Base-by-base conservation (phyloP, 1,140 invertebrate species). In the Zaprionus ghesquierei region DNA sequence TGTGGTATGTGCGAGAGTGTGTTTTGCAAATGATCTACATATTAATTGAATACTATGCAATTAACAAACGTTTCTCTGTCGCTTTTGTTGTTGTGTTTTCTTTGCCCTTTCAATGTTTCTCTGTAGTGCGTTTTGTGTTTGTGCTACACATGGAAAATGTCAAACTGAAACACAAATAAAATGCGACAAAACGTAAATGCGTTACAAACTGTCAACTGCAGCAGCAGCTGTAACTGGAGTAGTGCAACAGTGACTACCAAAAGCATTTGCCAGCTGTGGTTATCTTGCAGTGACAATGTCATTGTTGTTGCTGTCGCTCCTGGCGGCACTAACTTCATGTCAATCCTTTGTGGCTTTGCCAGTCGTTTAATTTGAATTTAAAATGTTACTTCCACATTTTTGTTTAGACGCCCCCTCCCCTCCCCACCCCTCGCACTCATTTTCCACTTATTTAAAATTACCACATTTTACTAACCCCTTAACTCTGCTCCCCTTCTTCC, bases 381-480 rank as follows among this genome's bases (percentile, higher is more conserved):
- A 89, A 89, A 89, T 89, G 84, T 89, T 89, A 84, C 78, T 80
- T 75, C 69, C 60, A 78, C 79, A 84, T 72, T 75, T 70, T 75
- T 89, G 82, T 85, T 78, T 79, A 73, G 72, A 62, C 35, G 59
- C 65, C 65, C 38, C 53, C 54, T 13, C 23, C 1, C 41, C 41
- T 35, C 18, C 35, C 25, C 13, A 29, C 38, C 35, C 54, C 58
- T 54, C 51, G 62, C 79, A 79, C 69, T 87, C 84, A 84, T 89
- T 89, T 89, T 89, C 80, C 84, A 89, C 85, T 89, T 89, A 89
- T 89, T 89, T 89, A 89, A 84, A 89, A 89, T 89, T 89, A 89
- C 84, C 85, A 89, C 84, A 89, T 89, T 89, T 89, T 89, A 89
- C 84, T 89, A 79, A 77, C 49, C 79, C 44, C 75, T 60, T 59